These are phyloP conservation scores for Catocala fraxini DNA, from an alignment of 2,888 invertebrate species.

Conservation along the genomic window DNA sequence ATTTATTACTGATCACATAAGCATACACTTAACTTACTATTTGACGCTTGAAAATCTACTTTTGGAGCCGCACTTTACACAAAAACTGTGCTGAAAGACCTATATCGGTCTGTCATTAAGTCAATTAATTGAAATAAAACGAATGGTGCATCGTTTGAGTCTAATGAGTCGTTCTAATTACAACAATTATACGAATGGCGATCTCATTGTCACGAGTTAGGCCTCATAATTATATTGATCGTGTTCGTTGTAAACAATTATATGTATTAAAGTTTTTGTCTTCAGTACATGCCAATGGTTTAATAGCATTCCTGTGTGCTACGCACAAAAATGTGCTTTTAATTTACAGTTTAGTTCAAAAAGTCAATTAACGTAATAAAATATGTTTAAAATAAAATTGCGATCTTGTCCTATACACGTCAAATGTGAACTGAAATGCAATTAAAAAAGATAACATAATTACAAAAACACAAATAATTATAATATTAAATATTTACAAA, in stretches of 20 bases:
- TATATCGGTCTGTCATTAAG: conserved; percentile 23
- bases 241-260: conserved; percentile 60
- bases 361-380: too few species aligned
- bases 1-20: too few species aligned
- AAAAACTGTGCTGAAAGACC: conserved; percentile 7
- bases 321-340: conserved; percentile 3
- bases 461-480: too few species aligned
- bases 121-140: conserved; percentile 35
- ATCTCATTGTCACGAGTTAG: conserved; percentile 54
- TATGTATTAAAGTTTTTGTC: conserved; percentile 41
- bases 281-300: conserved; percentile 33
- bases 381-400: too few species aligned
- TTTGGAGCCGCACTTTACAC: not conserved
- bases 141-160: conserved; percentile 36
- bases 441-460: too few species aligned
- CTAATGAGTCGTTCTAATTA: conserved; percentile 59
- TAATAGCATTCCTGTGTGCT: conserved; percentile 34
- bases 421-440: too few species aligned
- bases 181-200: conserved; percentile 58
- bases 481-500: too few species aligned
- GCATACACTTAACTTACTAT: too few species aligned
- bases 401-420: too few species aligned
- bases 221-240: conserved; percentile 45
- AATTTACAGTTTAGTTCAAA: not conserved
- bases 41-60: not conserved